Evolutionary conservation across 2,797 vertebrate genomes (phyloP).

Genomic region (Adelosebastes latens): DNA sequence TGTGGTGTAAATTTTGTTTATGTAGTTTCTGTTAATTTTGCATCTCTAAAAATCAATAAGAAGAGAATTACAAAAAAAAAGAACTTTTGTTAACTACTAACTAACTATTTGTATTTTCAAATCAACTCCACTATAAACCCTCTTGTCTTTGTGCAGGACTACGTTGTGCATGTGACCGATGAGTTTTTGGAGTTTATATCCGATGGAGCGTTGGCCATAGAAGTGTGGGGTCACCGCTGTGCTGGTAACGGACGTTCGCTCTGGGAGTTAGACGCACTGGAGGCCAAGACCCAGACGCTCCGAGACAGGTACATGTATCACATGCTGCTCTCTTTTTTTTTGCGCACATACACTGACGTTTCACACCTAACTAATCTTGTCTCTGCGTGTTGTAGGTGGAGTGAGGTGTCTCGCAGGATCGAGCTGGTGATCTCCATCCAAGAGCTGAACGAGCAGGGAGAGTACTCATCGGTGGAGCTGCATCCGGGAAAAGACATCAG

Average conservation of each 20-base stretch:
- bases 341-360: background rate
- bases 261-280: slow-evolving; percentile 93
- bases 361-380: slow-evolving; percentile 12
- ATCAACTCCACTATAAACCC: background rate
- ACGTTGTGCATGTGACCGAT: slow-evolving; percentile 91
- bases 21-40: no score
- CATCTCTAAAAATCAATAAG: no score
- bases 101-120: no score
- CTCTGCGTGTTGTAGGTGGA: slow-evolving; percentile 86
- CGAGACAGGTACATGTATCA: slow-evolving; percentile 87
- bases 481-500: slow-evolving; percentile 92
- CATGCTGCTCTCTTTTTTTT: background rate
- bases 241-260: slow-evolving; percentile 89
- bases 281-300: slow-evolving; percentile 92
- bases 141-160: slow-evolving; percentile 85
- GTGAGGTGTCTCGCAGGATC: slow-evolving; percentile 93
- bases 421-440: slow-evolving; percentile 95
- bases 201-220: slow-evolving; percentile 94
- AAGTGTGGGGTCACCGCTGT: slow-evolving; percentile 98
- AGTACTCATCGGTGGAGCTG: slow-evolving; percentile 93
- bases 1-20: no score
- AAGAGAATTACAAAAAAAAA: no score
- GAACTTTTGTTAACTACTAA: background rate
- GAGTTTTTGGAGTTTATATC: slow-evolving; percentile 98
- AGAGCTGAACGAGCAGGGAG: slow-evolving; percentile 95